These are phyloP conservation scores for Trachymyrmex cornetzi DNA, from an alignment of 1,140 invertebrate species.

Conservation along the genomic window DNA sequence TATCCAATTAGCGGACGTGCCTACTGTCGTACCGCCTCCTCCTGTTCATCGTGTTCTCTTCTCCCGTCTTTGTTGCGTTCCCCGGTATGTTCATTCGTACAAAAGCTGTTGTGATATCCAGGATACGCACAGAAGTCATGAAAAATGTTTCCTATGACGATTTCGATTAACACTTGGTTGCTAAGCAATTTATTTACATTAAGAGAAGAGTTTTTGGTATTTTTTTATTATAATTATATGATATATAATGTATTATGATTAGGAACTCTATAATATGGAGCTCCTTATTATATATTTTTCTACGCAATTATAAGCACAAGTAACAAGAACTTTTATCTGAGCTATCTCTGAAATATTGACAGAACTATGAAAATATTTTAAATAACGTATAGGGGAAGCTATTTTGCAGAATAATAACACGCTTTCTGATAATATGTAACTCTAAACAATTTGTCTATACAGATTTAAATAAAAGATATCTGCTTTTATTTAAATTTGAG, in stretches of 20 bases:
- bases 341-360: too few species aligned
- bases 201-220: too few species aligned
- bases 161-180: not conserved
- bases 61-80: slow-evolving; percentile 39
- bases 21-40: slow-evolving; percentile 47
- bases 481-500: not conserved
- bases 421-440: not conserved
- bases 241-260: too few species aligned
- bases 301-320: too few species aligned
- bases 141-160: not conserved
- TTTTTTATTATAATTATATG: too few species aligned
- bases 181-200: not conserved
- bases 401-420: not conserved
- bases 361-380: not conserved
- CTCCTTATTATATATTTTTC: too few species aligned
- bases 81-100: slow-evolving; percentile 54
- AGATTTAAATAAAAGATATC: not conserved
- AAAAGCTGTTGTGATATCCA: slow-evolving; percentile 42
- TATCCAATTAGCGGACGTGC: slow-evolving; percentile 86
- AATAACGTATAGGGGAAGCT: not conserved
- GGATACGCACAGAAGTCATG: not conserved
- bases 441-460: not conserved
- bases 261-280: too few species aligned
- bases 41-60: slow-evolving; percentile 11
- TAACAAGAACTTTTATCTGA: too few species aligned